Conservation (phyloP, 2,888 invertebrate genomes). For the Brachylomia viminalis region DNA sequence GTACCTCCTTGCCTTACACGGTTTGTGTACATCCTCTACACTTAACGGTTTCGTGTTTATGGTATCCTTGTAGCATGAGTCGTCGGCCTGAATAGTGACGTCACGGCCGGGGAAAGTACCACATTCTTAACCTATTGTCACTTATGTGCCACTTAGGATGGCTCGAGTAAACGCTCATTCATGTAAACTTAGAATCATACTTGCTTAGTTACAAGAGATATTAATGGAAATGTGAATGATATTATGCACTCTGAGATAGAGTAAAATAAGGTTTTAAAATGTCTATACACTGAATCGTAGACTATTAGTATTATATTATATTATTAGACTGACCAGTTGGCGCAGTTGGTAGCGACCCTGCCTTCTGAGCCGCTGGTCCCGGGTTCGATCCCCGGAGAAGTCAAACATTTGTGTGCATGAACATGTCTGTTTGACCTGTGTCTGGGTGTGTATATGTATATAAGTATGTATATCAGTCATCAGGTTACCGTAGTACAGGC, state of each 20-base stretch:
- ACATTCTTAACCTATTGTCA: constrained; percentile 73
- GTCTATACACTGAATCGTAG: not conserved
- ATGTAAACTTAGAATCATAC: constrained; percentile 13
- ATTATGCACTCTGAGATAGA: not conserved
- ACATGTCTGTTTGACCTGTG: too few relatives aligned
- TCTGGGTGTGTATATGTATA: too few relatives aligned
- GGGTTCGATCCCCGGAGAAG: too few relatives aligned
- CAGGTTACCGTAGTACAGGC: too few relatives aligned
- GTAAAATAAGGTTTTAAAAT: not conserved
- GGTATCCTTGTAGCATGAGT: constrained; percentile 68
- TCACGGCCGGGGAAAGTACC: constrained; percentile 79
- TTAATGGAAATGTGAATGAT: constrained; percentile 1
- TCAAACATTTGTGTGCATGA: too few relatives aligned
- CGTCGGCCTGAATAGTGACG: constrained; percentile 70
- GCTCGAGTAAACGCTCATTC: constrained; percentile 33
- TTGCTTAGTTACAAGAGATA: not conserved
- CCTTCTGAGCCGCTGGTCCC: too few relatives aligned
- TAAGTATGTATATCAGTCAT: too few relatives aligned
- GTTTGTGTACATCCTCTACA: constrained; percentile 46
- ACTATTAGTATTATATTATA: too few relatives aligned
- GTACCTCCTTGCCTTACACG: constrained; percentile 30
- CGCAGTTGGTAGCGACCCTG: too few relatives aligned
- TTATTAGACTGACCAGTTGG: too few relatives aligned
- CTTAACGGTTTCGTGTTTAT: constrained; percentile 58
- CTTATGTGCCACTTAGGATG: constrained; percentile 55